phyloP scores from a whole-genome alignment of 2,888 invertebrate genomes.

The Drosophila ochracea region DNA sequence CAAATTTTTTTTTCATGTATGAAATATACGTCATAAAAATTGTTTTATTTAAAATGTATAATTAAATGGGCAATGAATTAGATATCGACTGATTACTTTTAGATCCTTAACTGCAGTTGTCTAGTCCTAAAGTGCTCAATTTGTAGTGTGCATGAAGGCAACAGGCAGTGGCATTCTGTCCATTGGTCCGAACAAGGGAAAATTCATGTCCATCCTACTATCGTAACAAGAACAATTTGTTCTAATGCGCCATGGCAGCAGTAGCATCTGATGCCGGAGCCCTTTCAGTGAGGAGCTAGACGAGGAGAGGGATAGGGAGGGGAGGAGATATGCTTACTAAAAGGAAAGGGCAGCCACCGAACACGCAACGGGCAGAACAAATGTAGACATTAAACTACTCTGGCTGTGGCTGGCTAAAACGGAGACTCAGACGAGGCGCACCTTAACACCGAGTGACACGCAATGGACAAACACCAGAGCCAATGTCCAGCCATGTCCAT shows the following conservation, averaged over 20 bases:
- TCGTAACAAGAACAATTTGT: slow-evolving; percentile 82
- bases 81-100: background rate
- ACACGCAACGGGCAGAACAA: slow-evolving; percentile 76
- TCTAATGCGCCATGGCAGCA: slow-evolving; percentile 77
- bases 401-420: slow-evolving; percentile 36
- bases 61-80: background rate
- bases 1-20: too few relatives aligned
- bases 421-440: slow-evolving; percentile 33
- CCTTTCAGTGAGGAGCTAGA: slow-evolving; percentile 25
- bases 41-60: background rate
- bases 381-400: slow-evolving; percentile 80
- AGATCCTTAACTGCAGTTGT: background rate
- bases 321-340: slow-evolving; percentile 42
- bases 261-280: slow-evolving; percentile 31
- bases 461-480: slow-evolving; percentile 66
- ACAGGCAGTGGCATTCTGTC: slow-evolving; percentile 69
- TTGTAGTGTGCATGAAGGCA: slow-evolving; percentile 36
- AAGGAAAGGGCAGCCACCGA: slow-evolving; percentile 73
- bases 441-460: slow-evolving; percentile 72
- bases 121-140: background rate
- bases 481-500: slow-evolving; percentile 34
- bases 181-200: slow-evolving; percentile 79
- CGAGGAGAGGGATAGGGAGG: too few relatives aligned
- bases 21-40: background rate
- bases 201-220: slow-evolving; percentile 78